Percentiles rank a stretch among this genome's conserved stretches.
Conservation (phyloP, 2,113 vertebrate species). For the Rhabdornis inornatus region DNA sequence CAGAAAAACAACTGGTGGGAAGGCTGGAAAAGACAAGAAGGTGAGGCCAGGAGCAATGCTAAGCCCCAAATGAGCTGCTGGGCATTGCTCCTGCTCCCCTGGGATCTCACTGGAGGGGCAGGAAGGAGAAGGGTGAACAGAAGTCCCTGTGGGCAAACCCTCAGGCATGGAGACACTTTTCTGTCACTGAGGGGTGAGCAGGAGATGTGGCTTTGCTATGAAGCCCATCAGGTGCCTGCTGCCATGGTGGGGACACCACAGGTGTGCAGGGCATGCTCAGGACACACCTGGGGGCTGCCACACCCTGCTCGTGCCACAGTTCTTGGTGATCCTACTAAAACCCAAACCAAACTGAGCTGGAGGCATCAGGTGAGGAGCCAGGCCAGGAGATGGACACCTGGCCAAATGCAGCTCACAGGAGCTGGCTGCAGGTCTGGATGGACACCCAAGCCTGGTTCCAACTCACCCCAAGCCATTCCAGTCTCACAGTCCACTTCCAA, state of each 20-base stretch:
- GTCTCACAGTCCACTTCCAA: neutral
- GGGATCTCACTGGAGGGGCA: neutral
- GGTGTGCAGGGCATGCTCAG: neutral
- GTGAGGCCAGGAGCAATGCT: neutral
- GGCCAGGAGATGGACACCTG: neutral
- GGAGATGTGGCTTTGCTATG: neutral
- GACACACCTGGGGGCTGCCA: neutral
- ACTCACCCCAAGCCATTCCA: neutral
- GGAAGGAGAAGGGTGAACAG: neutral
- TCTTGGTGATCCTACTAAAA: neutral
- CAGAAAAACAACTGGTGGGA: neutral
- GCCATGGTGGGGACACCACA: neutral
- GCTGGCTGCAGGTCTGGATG: neutral
- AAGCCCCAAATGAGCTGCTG: neutral
- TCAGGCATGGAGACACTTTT: neutral
- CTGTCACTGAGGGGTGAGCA: neutral
- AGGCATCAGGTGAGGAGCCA: neutral
- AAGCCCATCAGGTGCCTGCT: neutral
- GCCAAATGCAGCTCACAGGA: neutral
- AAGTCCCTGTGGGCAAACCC: neutral
- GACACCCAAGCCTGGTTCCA: neutral
- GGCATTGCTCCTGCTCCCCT: neutral
- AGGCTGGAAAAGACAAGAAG: neutral
- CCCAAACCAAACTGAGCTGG: neutral
- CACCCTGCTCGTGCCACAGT: fast-evolving